phyloP scores from a whole-genome alignment of 2,113 vertebrate genomes.

The Labeo rohita region DNA sequence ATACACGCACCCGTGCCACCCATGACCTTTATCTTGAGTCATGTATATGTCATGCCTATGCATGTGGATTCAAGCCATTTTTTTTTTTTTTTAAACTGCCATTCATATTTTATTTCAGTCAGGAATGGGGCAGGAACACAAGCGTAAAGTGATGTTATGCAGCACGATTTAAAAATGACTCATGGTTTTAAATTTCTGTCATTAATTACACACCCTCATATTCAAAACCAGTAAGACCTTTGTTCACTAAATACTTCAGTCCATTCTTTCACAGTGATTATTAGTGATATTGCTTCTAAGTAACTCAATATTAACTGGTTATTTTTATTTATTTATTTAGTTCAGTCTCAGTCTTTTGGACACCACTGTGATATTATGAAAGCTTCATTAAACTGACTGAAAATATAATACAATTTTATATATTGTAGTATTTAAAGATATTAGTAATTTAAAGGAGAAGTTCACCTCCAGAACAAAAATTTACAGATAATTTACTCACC shows the following conservation, averaged over 20 bases:
- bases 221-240: no score
- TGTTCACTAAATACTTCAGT: background rate
- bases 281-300: background rate
- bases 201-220: no score
- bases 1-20: background rate
- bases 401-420: background rate
- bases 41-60: background rate
- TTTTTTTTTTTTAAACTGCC: background rate
- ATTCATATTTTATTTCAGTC: background rate
- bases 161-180: background rate
- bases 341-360: background rate
- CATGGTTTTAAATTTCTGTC: no score
- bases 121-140: background rate
- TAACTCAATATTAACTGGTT: background rate
- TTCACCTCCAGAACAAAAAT: no score
- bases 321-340: background rate
- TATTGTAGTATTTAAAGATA: no score
- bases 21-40: constrained; percentile 35
- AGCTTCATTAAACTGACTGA: background rate
- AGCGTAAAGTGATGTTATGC: background rate
- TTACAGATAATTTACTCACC: no score
- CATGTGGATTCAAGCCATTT: background rate
- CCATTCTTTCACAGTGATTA: background rate
- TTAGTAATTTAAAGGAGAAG: no score
- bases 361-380: background rate